These are phyloP conservation scores for Cheirogaleus medius DNA, from an alignment of 2,113 vertebrate species.

Conservation along the genomic window DNA sequence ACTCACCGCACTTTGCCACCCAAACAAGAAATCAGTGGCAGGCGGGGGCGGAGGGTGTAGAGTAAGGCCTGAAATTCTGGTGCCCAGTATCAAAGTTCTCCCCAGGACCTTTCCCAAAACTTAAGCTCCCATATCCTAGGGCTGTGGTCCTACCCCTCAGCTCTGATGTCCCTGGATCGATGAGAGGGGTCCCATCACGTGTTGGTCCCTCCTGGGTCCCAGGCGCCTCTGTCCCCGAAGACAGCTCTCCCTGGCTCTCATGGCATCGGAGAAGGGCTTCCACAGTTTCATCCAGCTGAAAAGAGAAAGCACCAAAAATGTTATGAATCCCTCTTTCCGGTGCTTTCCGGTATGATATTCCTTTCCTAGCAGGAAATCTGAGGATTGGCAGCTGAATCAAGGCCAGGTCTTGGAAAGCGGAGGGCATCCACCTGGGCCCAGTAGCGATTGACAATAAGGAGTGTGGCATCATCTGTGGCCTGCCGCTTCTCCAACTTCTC, in stretches of 20 bases:
- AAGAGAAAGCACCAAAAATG: slow-evolving; percentile 29
- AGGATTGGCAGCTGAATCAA: not conserved
- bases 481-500: slow-evolving; percentile 96
- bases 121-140: not conserved
- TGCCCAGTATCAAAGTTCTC: not conserved
- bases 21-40: not conserved
- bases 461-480: slow-evolving; percentile 94
- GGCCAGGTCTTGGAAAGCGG: not conserved
- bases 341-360: not conserved
- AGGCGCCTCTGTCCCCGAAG: slow-evolving; percentile 56
- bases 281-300: slow-evolving; percentile 91
- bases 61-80: not conserved
- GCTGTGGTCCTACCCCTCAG: slow-evolving; percentile 76
- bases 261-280: slow-evolving; percentile 87
- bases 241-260: slow-evolving; percentile 80
- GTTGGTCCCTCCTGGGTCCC: slow-evolving; percentile 42
- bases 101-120: not conserved
- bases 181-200: slow-evolving; percentile 33
- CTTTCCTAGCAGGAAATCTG: not conserved
- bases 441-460: slow-evolving; percentile 94
- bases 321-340: not conserved
- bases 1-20: not conserved
- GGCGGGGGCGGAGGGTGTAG: fast-evolving
- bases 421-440: slow-evolving; percentile 90
- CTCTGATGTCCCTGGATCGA: slow-evolving; percentile 74